phyloP scores from a whole-genome alignment of 2,113 vertebrate species.

The Gasterosteus aculeatus region DNA sequence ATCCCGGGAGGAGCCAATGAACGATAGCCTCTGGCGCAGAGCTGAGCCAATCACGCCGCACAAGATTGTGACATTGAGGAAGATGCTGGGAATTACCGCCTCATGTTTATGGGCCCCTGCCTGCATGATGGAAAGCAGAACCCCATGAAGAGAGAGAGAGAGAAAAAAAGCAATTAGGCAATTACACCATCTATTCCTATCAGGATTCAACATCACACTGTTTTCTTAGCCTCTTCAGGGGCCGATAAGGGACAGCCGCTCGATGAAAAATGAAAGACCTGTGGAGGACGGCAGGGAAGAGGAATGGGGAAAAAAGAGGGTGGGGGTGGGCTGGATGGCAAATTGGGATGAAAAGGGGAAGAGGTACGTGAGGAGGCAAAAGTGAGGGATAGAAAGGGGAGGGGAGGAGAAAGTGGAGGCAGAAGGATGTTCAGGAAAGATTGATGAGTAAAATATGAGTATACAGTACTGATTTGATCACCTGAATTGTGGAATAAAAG shows the following conservation, averaged over 20 bases:
- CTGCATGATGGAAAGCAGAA: slow-evolving; percentile 82
- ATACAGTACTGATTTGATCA: slow-evolving; percentile 1
- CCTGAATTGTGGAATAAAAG: background rate
- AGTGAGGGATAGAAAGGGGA: slow-evolving; percentile 5
- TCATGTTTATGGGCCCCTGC: slow-evolving; percentile 79
- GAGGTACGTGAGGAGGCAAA: background rate
- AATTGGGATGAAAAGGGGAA: slow-evolving; percentile 12
- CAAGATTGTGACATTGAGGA: slow-evolving; percentile 64
- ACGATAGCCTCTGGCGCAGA: slow-evolving; percentile 38
- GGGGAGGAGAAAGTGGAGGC: slow-evolving; percentile 16
- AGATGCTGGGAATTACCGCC: slow-evolving; percentile 72
- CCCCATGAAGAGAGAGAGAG: slow-evolving; percentile 46
- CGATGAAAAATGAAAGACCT: slow-evolving; percentile 57
- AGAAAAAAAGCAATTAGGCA: slow-evolving; percentile 83
- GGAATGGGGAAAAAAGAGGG: slow-evolving; percentile 39
- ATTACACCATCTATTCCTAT: slow-evolving; percentile 77
- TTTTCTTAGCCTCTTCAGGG: slow-evolving; percentile 79
- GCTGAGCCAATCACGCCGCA: slow-evolving; percentile 68
- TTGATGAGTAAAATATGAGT: slow-evolving; percentile 3
- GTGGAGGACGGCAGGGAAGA: slow-evolving; percentile 50
- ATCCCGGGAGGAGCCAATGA: slow-evolving; percentile 76
- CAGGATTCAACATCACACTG: slow-evolving; percentile 74
- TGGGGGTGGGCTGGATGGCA: background rate
- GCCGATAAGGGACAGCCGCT: slow-evolving; percentile 73
- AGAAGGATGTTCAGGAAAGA: slow-evolving; percentile 36